Evolutionary conservation across 2,888 invertebrate genomes (phyloP), one percentile per base, ranked within the genome.

Genomic region (Coecobrya sp.): DNA sequence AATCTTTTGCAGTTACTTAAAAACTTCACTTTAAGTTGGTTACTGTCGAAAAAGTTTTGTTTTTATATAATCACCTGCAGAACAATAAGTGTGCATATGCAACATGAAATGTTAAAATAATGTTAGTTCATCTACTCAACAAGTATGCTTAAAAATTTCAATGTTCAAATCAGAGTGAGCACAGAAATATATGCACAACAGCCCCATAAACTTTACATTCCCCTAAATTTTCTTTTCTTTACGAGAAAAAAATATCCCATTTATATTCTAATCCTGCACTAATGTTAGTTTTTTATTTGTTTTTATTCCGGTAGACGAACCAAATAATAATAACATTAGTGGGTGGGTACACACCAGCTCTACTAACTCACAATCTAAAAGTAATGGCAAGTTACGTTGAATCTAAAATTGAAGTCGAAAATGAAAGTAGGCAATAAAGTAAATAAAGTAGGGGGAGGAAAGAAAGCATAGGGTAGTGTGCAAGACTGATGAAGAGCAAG

Each of bases 211-310:
- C 59, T 81, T n/a, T 59, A 4, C n/a, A 11, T n/a, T 81, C 81
- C 19, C 55, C 59, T 79, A 49, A 11, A 79, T 49, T 30, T 59
- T 59, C 10, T 55, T n/a, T 55, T 59, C 86, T 49, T 62, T 49
- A 42, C 16, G 7, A 16, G 5, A 45, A 19, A 30, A 73, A 88
- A 70, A 59, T 81, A 73, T 84, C 86, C 91, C 76, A 93, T 94
- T 94, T 93, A 93, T 93, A 93, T 93, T 93, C 93, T 79, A 90
- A 87, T 91, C 92, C 82, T 85, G 91, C 55, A 86, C 84, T 93
- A 93, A 93, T 92, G 87, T 65, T 84, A 93, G 90, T 88, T 93
- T 87, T 93, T 93, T 94, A 94, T 94, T 94, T 94, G 93, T 94
- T 93, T 94, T 93, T 93, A 92, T 93, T 92, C 92, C 92, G 81